phyloP scores from a whole-genome alignment of 2,797 vertebrate genomes.

The Xiphophorus birchmanni region DNA sequence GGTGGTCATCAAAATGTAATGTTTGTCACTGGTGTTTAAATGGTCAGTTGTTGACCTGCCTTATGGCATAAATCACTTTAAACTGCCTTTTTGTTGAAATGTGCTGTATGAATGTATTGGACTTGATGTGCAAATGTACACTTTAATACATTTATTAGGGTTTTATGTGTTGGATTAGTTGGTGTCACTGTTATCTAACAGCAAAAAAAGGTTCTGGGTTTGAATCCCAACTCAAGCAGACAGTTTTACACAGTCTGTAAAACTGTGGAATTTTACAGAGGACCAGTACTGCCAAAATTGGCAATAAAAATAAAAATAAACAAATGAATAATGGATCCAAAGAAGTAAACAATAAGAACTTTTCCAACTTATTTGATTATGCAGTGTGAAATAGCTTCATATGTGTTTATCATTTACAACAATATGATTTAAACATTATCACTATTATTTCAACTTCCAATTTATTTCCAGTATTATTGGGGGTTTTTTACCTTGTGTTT shows the following conservation, averaged over 20 bases:
- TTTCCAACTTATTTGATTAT: neutral
- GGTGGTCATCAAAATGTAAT: too few species aligned
- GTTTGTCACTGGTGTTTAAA: too few species aligned
- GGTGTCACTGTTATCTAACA: neutral
- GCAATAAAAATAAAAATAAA: neutral
- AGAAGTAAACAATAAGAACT: neutral
- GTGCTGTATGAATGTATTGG: too few species aligned
- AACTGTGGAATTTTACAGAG: neutral
- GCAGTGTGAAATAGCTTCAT: neutral
- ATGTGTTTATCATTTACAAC: neutral
- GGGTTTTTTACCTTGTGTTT: neutral
- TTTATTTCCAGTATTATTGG: neutral
- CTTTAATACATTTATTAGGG: neutral
- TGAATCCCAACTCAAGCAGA: neutral
- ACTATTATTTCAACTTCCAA: neutral
- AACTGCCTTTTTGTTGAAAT: too few species aligned
- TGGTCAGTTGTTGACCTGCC: too few species aligned
- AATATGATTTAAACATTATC: neutral
- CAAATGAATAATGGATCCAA: neutral
- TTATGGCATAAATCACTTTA: too few species aligned
- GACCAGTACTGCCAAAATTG: neutral
- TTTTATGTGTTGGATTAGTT: neutral
- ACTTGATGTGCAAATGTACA: neutral
- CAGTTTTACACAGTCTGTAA: too few species aligned
- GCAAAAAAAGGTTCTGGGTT: neutral